These are phyloP conservation scores for Xiphophorus maculatus DNA, from an alignment of 2,113 vertebrate species.

Conservation along the genomic window DNA sequence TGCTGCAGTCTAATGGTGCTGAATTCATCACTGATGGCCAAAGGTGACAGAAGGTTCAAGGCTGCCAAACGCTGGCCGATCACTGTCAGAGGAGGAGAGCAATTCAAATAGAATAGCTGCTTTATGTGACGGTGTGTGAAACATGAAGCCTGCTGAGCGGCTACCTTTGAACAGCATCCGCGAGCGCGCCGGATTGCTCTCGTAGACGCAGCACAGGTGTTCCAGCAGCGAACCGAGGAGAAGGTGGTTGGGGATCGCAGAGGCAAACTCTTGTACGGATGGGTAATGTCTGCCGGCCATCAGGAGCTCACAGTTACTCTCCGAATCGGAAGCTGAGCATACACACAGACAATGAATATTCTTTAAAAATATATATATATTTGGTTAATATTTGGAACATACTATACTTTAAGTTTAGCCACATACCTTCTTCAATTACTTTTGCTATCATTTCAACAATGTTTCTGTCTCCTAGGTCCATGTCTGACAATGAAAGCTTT, in stretches of 20 bases:
- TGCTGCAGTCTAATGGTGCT: conserved; percentile 93
- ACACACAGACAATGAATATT: neutral
- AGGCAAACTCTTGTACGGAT: conserved; percentile 84
- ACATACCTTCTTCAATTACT: conserved; percentile 81
- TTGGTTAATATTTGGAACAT: neutral
- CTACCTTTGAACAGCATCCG: conserved; percentile 90
- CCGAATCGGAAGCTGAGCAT: conserved; percentile 86
- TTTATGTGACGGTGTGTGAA: too few species aligned
- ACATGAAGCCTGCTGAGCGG: neutral
- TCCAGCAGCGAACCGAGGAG: conserved; percentile 92
- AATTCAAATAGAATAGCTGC: too few species aligned
- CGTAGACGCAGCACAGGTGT: conserved; percentile 92
- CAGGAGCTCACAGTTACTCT: conserved; percentile 79
- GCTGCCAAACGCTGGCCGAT: conserved; percentile 90
- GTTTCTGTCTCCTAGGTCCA: conserved; percentile 73
- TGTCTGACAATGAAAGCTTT: conserved; percentile 45
- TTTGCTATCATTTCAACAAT: conserved; percentile 78
- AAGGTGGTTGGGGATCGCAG: conserved; percentile 92
- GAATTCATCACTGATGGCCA: conserved; percentile 94
- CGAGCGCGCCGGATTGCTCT: conserved; percentile 85
- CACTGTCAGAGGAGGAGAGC: conserved; percentile 74
- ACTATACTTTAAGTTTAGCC: neutral
- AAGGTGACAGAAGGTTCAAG: conserved; percentile 91
- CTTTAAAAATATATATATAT: too few species aligned
- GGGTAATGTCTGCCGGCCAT: conserved; percentile 77